Percentiles rank a stretch among this genome's conserved stretches.
Conservation (phyloP, 2,797 vertebrate genomes). For the Sylvia borin region DNA sequence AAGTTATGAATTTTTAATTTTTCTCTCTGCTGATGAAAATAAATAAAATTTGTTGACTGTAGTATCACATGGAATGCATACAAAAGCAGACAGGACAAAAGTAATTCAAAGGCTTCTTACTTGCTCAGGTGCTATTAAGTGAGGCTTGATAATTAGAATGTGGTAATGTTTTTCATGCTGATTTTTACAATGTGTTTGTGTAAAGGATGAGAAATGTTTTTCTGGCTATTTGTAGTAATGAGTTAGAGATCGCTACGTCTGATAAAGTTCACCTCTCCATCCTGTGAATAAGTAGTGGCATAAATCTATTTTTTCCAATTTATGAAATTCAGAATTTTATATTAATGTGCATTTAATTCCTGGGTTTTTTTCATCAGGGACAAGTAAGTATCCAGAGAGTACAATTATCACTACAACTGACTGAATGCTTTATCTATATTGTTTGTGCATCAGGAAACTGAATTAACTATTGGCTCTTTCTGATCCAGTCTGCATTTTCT, state of each 20-base stretch:
- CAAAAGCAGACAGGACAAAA: slow-evolving; percentile 1
- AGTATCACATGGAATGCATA: not conserved
- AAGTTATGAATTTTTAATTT: slow-evolving; percentile 32
- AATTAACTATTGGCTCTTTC: not conserved
- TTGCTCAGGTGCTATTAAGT: not conserved
- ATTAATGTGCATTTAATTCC: not conserved
- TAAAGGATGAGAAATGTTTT: not conserved
- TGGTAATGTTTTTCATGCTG: not conserved
- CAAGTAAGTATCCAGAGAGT: not conserved
- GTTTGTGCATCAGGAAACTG: not conserved
- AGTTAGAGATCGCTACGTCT: not conserved
- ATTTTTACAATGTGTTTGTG: not conserved
- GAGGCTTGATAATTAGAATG: not conserved
- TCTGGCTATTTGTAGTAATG: not conserved
- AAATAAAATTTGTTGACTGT: not conserved
- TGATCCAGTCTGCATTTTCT: not conserved
- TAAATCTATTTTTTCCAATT: not conserved
- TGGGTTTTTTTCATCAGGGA: not conserved
- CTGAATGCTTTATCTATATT: not conserved
- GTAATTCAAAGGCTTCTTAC: not conserved
- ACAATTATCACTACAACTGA: not conserved
- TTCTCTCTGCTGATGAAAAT: slow-evolving; percentile 50
- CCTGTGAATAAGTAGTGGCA: not conserved
- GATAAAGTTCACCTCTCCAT: not conserved
- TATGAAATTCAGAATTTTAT: not conserved